Conservation (phyloP, 2,888 invertebrate species). For the Mellilla xanthometata region DNA sequence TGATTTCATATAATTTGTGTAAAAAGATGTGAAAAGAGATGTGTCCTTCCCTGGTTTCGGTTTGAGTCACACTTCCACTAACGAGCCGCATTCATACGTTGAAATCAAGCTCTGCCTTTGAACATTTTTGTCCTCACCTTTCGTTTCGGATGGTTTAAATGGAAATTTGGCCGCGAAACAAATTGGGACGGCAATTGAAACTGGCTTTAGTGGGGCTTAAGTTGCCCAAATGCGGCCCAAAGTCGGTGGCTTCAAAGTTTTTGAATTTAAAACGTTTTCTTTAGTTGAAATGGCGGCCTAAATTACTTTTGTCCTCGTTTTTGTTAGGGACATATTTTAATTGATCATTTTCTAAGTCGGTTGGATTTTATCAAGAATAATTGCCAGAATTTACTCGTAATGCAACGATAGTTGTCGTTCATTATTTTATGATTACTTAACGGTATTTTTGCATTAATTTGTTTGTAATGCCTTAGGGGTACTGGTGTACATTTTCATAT, state of each 20-base stretch:
- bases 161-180: conserved; percentile 37
- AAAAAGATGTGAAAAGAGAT: no score
- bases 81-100: conserved; percentile 53
- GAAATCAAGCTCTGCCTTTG: conserved; percentile 53
- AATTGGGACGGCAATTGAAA: conserved; percentile 39
- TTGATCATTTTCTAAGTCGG: conserved; percentile 40
- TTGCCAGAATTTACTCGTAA: no score
- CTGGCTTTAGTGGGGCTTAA: conserved; percentile 27
- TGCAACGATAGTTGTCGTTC: no score
- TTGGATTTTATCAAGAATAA: not conserved
- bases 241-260: conserved; percentile 31
- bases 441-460: no score
- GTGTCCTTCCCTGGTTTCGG: conserved; percentile 30
- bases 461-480: no score
- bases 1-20: no score
- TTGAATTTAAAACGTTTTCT: conserved; percentile 35
- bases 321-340: conserved; percentile 30
- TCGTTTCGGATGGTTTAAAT: conserved; percentile 29
- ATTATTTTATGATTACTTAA: no score
- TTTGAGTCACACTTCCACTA: conserved; percentile 16
- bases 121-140: conserved; percentile 42
- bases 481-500: no score
- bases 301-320: conserved; percentile 29
- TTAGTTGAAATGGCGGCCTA: conserved; percentile 22
- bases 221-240: conserved; percentile 25